phyloP scores from a whole-genome alignment of 1,140 invertebrate genomes.

The Batillaria attramentaria region DNA sequence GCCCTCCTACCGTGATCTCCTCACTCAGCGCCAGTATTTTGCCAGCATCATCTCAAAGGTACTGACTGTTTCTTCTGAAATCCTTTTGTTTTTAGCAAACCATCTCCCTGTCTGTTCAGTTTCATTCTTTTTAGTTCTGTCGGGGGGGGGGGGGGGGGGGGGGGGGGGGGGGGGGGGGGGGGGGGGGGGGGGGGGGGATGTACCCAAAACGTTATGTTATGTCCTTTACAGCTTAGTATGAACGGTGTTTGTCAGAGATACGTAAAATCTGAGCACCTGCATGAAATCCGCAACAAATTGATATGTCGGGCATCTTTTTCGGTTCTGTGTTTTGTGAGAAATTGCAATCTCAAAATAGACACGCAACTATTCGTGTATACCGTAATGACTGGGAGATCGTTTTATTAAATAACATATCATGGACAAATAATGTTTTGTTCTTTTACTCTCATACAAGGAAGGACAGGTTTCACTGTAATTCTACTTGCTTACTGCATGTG shows the following conservation, averaged over 20 bases:
- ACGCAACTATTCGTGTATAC: background rate
- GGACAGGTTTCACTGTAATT: background rate
- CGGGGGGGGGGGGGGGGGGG: no score
- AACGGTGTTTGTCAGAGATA: no score
- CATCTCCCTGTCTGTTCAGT: no score
- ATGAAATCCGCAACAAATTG: background rate
- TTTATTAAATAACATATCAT: background rate
- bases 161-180: no score
- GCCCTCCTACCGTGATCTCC: background rate
- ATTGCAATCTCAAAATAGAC: background rate
- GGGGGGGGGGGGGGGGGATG: no score
- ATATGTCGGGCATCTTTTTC: background rate
- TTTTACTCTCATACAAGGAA: background rate
- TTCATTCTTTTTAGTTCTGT: no score
- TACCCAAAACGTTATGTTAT: no score
- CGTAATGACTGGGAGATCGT: no score
- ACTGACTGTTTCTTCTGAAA: no score
- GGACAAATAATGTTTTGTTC: background rate
- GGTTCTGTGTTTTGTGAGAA: background rate
- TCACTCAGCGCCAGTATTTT: constrained; percentile 28
- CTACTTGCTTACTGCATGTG: background rate
- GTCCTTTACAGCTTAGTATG: no score
- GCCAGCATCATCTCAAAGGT: constrained; percentile 35
- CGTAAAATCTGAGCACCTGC: background rate
- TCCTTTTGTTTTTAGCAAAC: background rate